A percentile compares a stretch with the other conserved stretches of the same genome.
Evolutionary conservation across 2,113 vertebrate genomes (phyloP).

Genomic region (Sceloporus tristichus): DNA sequence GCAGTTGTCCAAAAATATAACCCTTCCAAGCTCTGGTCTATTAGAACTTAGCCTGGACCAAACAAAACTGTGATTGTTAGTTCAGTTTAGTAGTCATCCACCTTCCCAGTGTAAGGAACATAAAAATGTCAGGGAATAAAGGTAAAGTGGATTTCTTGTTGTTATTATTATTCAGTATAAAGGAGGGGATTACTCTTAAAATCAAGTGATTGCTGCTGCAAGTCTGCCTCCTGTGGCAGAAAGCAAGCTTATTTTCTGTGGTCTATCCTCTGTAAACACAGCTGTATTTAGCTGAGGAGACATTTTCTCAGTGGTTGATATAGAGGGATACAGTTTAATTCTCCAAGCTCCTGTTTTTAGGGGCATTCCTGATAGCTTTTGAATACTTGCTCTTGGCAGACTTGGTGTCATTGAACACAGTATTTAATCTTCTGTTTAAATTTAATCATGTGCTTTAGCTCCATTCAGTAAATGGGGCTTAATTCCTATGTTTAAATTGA

Average conservation of each 20-base stretch:
- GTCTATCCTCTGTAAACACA: neutral
- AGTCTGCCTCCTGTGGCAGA: neutral
- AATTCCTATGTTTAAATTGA: constrained; percentile 42
- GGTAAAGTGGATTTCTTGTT: neutral
- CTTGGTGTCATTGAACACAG: constrained; percentile 14
- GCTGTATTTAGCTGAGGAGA: neutral
- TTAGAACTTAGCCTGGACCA: neutral
- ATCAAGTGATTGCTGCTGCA: neutral
- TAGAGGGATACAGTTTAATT: neutral
- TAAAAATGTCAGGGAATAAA: neutral
- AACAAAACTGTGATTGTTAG: neutral
- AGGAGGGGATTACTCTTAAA: neutral
- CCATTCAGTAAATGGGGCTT: constrained; percentile 37
- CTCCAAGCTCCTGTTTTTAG: constrained; percentile 4
- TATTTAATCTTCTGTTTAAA: constrained; percentile 39
- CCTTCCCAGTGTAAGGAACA: neutral
- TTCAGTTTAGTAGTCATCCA: neutral
- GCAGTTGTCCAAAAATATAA: too few species aligned
- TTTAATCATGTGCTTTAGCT: constrained; percentile 40
- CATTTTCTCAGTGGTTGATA: neutral
- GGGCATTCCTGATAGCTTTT: constrained; percentile 12
- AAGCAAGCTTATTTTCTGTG: neutral
- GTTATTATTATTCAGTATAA: neutral
- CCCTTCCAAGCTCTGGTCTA: too few species aligned
- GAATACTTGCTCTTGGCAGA: constrained; percentile 31